Evolutionary conservation across 1,140 invertebrate genomes (phyloP).

Genomic region (Parasteatoda tepidariorum): DNA sequence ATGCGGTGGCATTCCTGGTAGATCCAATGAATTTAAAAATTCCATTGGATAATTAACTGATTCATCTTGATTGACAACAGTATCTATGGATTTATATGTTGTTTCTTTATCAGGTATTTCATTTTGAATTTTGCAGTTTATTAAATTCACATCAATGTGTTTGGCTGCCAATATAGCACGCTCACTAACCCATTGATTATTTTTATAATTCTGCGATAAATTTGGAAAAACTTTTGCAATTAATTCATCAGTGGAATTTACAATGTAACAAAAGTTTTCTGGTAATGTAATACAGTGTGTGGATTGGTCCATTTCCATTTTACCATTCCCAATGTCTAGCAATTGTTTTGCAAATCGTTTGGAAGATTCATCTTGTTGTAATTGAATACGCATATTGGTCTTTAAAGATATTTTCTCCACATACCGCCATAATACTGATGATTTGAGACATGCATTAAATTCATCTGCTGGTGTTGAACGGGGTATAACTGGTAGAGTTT

Average conservation of each 20-base stretch:
- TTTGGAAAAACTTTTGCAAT: no score
- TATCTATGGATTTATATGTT: constrained; percentile 67
- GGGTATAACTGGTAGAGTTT: constrained; percentile 50
- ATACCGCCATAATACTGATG: constrained; percentile 23
- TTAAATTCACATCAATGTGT: constrained; percentile 23
- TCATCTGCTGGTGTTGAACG: constrained; percentile 30
- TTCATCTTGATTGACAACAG: constrained; percentile 62
- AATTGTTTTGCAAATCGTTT: no score
- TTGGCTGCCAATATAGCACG: constrained; percentile 13
- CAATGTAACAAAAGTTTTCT: no score
- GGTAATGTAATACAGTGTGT: no score
- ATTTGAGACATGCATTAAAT: constrained; percentile 42
- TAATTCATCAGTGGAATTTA: no score
- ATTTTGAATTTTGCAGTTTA: constrained; percentile 16
- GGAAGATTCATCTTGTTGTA: no score
- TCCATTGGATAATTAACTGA: constrained; percentile 63
- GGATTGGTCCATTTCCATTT: no score
- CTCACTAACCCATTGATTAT: constrained; percentile 6
- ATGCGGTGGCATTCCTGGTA: not conserved
- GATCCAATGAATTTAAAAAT: constrained; percentile 28
- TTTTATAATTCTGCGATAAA: no score
- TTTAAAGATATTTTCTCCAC: no score
- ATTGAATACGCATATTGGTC: no score
- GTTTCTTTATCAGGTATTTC: not conserved
- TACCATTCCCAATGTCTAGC: no score